phyloP scores from a whole-genome alignment of 1,140 invertebrate genomes.

The Saccostrea glomerata region DNA sequence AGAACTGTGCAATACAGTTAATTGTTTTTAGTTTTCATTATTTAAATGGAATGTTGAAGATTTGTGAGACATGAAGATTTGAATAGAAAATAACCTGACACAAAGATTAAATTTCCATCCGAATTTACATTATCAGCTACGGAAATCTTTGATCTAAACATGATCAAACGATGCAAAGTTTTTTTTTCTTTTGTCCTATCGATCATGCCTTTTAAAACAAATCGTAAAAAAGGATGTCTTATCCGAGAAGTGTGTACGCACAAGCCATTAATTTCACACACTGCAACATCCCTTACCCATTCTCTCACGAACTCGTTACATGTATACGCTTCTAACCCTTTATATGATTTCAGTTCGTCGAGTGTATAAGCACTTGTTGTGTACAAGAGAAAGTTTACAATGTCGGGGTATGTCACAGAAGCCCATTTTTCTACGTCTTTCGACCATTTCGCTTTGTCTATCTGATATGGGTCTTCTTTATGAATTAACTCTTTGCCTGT shows the following conservation, averaged over 20 bases:
- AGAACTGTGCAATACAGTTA: no score
- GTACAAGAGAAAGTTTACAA: conserved; percentile 56
- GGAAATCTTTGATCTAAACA: no score
- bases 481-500: background rate
- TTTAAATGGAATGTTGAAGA: no score
- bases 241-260: conserved; percentile 28
- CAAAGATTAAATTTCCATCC: no score
- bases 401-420: conserved; percentile 44
- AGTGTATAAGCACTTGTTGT: conserved; percentile 54
- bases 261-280: background rate
- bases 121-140: no score
- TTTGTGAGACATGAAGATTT: no score
- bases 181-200: no score
- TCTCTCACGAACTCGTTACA: conserved; percentile 64
- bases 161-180: no score
- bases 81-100: no score
- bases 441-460: background rate
- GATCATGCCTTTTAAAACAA: no score
- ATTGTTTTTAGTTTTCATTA: no score
- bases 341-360: conserved; percentile 55
- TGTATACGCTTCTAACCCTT: conserved; percentile 61
- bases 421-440: conserved; percentile 29
- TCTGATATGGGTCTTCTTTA: background rate
- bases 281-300: conserved; percentile 54
- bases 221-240: background rate